Base-by-base conservation (phyloP, 2,113 vertebrate species). In the Vimba vimba region DNA sequence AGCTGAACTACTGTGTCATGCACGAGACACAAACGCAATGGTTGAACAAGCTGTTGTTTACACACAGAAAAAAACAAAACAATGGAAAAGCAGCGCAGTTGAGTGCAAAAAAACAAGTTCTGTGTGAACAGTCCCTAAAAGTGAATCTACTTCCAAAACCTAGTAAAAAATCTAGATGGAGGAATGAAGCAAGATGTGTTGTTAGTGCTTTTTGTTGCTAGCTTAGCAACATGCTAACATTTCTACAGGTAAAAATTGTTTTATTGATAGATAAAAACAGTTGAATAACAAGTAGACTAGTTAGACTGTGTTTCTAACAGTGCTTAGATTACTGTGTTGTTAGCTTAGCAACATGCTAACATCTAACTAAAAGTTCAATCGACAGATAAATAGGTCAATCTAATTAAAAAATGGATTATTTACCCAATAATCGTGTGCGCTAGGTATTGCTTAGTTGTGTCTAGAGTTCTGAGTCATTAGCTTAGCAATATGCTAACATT, bases 151-250 rank as follows among this genome's bases (percentile, higher is more conserved):
- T 36, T 57, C 2, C 30, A 21, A 39, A 69, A 69, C 7, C 66
- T 36, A 21, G 8, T 19, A 3, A 36, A 68, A 33, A 9, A 57
- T 57, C 55, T 57, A 68, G 64, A 69, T 36, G 30, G 17, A 69
- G 6, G 2, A 69, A 36, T 36, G 30, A 69, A 10, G 17, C 30
- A 15, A 19, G 64, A 33, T 57, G 19, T 57, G 55, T 21, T 57
- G 55, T 57, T 36, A 43, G 19, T 45, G 30, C 2, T 71, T 36
- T 39, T 19, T 71, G 36, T 43, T 73, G 36, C n/a, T 45, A 45
- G 4, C 69, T n/a, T 45, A 73, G 69, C 69, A 45, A 73, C 21
- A 73, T 73, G 21, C 39, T 73, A 73, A n/a, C 69, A n/a, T 36
- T 8, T 10, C 17, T 36, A 21, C 15, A 27, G 33, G 15, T 19